Conservation (phyloP, 2,797 vertebrate species). For the Helarctos malayanus region DNA sequence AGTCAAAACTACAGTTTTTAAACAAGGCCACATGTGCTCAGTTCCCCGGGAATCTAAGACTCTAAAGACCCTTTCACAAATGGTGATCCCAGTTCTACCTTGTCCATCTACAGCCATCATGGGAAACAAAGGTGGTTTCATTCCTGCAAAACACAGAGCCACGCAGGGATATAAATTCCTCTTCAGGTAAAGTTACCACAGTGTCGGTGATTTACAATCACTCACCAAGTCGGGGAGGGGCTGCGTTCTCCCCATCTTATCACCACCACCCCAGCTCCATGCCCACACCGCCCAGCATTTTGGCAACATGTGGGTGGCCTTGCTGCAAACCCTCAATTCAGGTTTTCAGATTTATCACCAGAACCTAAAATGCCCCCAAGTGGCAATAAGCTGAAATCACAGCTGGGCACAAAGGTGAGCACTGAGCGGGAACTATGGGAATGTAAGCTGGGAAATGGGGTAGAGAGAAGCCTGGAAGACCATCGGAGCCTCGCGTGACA, state of each 20-base stretch:
- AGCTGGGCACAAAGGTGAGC: background rate
- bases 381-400: constrained; percentile 71
- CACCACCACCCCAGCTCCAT: background rate
- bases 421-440: background rate
- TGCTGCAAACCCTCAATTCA: background rate
- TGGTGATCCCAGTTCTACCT: background rate
- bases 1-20: background rate
- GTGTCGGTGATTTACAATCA: background rate
- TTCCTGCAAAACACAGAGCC: background rate
- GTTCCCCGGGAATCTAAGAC: background rate
- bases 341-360: background rate
- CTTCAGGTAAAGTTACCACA: background rate
- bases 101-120: background rate
- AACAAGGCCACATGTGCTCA: background rate
- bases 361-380: constrained; percentile 66
- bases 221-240: background rate
- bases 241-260: background rate
- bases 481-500: rapidly evolving
- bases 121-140: background rate
- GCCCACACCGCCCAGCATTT: background rate
- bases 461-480: background rate
- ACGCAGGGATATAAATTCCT: background rate
- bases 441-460: background rate
- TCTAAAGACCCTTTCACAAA: background rate
- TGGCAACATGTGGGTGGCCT: background rate